These are phyloP conservation scores for Anoplopoma fimbria DNA, from an alignment of 2,113 vertebrate species.

Conservation along the genomic window DNA sequence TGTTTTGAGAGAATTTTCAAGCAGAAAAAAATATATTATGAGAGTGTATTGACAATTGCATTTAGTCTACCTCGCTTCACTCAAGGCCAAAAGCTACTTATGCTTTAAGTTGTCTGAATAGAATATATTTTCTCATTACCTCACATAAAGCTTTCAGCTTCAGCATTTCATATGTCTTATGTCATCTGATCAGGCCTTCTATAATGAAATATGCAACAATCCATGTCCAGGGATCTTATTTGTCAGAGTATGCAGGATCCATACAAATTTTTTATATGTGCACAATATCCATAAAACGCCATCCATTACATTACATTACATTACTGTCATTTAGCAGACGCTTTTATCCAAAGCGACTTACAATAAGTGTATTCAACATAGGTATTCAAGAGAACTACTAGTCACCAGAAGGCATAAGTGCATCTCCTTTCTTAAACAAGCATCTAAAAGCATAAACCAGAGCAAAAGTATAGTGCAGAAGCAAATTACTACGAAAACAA, in stretches of 20 bases:
- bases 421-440: no score
- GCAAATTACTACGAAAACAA: no score
- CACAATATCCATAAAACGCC: not conserved
- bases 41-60: constrained; percentile 4
- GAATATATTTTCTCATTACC: constrained; percentile 16
- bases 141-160: constrained; percentile 30
- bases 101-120: not conserved
- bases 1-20: not conserved
- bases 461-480: no score
- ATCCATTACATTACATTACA: no score
- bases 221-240: constrained; percentile 9
- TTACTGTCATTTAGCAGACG: no score
- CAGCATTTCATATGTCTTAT: constrained; percentile 15
- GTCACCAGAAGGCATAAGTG: no score
- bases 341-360: no score
- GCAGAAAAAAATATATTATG: constrained; percentile 6
- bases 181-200: constrained; percentile 12
- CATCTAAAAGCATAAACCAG: no score
- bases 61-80: not conserved
- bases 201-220: constrained; percentile 34
- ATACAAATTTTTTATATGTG: not conserved
- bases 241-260: not conserved
- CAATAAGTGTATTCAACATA: no score
- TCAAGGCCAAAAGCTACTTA: constrained; percentile 39
- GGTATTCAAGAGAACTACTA: no score